These are phyloP conservation scores for Netelia fuscicornis DNA, from an alignment of 2,888 invertebrate species.

Conservation along the genomic window DNA sequence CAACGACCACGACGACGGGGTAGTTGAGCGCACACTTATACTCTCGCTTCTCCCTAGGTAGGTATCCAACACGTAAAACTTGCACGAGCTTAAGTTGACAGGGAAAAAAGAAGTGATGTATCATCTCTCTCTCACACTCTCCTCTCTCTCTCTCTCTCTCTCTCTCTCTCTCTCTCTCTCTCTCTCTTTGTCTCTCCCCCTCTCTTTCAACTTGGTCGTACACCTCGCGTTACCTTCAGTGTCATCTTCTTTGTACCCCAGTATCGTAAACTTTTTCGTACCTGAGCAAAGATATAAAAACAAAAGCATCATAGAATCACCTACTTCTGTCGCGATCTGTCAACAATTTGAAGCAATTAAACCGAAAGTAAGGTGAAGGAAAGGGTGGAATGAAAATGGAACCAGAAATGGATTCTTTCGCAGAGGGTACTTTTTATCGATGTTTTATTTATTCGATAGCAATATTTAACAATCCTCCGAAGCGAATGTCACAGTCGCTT, in stretches of 20 bases:
- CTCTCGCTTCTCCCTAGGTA: slow-evolving; percentile 2
- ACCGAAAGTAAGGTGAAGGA: neutral
- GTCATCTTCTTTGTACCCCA: slow-evolving; percentile 18
- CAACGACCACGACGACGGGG: slow-evolving; percentile 31
- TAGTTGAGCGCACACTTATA: slow-evolving; percentile 1
- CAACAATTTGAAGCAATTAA: slow-evolving; percentile 47
- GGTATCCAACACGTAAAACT: slow-evolving; percentile 42
- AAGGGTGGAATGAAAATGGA: neutral
- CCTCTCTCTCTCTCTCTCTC: neutral
- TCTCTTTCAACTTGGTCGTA: neutral
- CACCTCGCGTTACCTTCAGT: neutral
- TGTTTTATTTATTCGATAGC: neutral
- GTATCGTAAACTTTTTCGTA: slow-evolving; percentile 51
- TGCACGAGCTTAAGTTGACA: slow-evolving; percentile 46
- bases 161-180: neutral
- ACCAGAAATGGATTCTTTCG: neutral
- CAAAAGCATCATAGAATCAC: slow-evolving; percentile 23
- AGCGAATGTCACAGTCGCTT: neutral
- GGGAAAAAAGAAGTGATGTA: slow-evolving; percentile 31
- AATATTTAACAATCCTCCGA: neutral
- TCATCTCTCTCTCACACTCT: neutral
- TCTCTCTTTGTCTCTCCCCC: neutral
- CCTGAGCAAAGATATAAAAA: slow-evolving; percentile 1
- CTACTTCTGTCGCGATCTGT: slow-evolving; percentile 32
- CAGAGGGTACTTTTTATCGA: neutral